Evolutionary conservation across 2,797 vertebrate genomes (phyloP), one percentile per base, ranked within the genome.

Genomic region (Dryobates pubescens): DNA sequence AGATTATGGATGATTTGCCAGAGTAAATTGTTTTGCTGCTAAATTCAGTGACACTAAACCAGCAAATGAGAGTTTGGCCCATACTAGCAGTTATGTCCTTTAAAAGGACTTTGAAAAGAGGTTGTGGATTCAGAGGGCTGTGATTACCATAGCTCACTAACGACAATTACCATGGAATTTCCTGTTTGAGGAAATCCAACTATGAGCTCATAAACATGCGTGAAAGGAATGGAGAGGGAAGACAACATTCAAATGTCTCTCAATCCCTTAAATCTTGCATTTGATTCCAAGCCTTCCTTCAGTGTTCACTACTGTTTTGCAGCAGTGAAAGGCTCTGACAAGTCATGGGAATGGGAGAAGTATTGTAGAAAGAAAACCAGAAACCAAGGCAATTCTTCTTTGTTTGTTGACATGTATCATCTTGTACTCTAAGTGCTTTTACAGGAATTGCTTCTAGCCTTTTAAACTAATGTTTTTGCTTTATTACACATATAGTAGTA

Each of bases 151-250:
- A 86, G 92, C 68, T 86, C 63, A 20, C 68, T 90, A 82, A 78
- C 72, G 80, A 69, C 85, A 94, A 92, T 85, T 91, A 77, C 54
- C 8, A 1, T 80, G 91, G 92, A 92, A 93, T 88, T 94, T 93
- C 94, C 81, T 93, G 74, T 72, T 82, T 73, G 71, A 90, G 84
- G 78, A 95, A 92, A 92, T 89, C 78, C 81, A 93, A 54, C 73
- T 88, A 86, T 68, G 88, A 76, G 82, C 93, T 92, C 93, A 92
- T 82, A 93, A 95, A 94, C 30, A 47, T 70, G 70, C 29, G 56
- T 71, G 81, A 88, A 95, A 86, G 89, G 76, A 77, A 93, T 7
- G 23, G 64, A 89, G 92, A 94, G 76, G 88, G 93, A 90, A 92
- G 92, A 12, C 41, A 45, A 88, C 86, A 90, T 72, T 72, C 78